Conservation (phyloP, 2,888 invertebrate genomes). For the Drosophila pseudotakahashii region DNA sequence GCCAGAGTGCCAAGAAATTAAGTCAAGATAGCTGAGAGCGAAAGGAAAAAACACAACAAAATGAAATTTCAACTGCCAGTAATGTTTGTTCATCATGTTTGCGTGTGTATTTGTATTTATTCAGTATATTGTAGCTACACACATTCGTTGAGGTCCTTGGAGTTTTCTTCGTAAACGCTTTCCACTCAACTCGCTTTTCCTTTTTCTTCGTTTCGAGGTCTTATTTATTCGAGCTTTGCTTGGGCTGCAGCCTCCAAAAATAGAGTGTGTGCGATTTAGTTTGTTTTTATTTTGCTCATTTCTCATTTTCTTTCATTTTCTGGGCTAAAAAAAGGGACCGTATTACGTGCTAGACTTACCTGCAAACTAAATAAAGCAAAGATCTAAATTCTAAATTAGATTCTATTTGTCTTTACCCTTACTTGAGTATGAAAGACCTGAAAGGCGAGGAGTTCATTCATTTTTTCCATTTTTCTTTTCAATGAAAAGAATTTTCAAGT, state of each 20-base stretch:
- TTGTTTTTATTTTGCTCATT: conserved; percentile 57
- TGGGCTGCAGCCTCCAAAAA: conserved; percentile 41
- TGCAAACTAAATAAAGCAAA: conserved; percentile 51
- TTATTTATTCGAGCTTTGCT: conserved; percentile 56
- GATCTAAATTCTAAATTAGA: conserved; percentile 61
- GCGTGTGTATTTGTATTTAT: conserved; percentile 57
- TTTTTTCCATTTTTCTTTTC: conserved; percentile 10
- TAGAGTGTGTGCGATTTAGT: conserved; percentile 33
- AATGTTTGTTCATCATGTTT: conserved; percentile 34
- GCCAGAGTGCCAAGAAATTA: conserved; percentile 63
- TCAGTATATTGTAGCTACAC: conserved; percentile 59
- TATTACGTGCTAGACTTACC: conserved; percentile 41
- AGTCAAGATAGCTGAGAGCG: conserved; percentile 50
- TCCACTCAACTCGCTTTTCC: conserved; percentile 5
- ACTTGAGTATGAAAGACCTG: conserved; percentile 8
- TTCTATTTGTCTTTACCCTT: conserved; percentile 48
- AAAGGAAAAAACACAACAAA: conserved; percentile 32
- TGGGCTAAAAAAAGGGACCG: conserved; percentile 9
- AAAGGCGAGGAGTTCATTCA: conserved; percentile 23
- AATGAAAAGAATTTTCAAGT: conserved; percentile 19
- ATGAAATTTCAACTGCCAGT: conserved; percentile 58
- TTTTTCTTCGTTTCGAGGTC: conserved; percentile 26
- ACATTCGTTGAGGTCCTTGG: conserved; percentile 33
- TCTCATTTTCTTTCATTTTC: conserved; percentile 60
- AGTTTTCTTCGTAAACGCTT: conserved; percentile 25